Percentiles rank a stretch among this genome's conserved stretches.
Conservation (phyloP, 2,113 vertebrate genomes). For the Hirundichthys speculiger region DNA sequence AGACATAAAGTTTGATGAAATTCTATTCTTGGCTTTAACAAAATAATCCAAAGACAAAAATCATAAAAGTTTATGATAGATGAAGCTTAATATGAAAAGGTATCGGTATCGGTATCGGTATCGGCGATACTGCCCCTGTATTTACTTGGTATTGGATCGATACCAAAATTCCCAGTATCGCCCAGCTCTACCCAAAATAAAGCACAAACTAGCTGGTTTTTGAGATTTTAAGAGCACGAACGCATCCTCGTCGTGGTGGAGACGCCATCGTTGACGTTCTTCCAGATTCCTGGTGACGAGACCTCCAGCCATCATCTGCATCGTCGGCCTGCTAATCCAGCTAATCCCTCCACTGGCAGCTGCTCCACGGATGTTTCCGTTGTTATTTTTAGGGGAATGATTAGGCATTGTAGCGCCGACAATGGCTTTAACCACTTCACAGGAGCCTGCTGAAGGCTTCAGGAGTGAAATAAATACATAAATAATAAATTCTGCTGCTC, state of each 20-base stretch:
- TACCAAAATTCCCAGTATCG: too few relatives aligned
- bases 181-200: too few relatives aligned
- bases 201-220: constrained; percentile 7
- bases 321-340: constrained; percentile 65
- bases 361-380: constrained; percentile 51
- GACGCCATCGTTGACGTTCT: constrained; percentile 11
- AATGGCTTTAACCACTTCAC: constrained; percentile 67
- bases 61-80: too few relatives aligned
- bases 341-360: constrained; percentile 68
- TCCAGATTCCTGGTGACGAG: too few relatives aligned
- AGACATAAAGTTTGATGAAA: too few relatives aligned
- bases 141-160: too few relatives aligned
- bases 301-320: constrained; percentile 41
- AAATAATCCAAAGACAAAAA: too few relatives aligned
- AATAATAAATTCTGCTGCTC: not conserved
- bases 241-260: constrained; percentile 1
- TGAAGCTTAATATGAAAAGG: too few relatives aligned
- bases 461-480: not conserved
- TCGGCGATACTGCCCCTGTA: too few relatives aligned
- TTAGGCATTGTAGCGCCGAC: constrained; percentile 69
- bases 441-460: constrained; percentile 42
- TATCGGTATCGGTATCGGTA: too few relatives aligned
- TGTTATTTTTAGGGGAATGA: constrained; percentile 64
- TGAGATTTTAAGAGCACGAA: not conserved
- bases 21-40: too few relatives aligned